phyloP scores from a whole-genome alignment of 1,140 invertebrate species.

The Myzus persicae region DNA sequence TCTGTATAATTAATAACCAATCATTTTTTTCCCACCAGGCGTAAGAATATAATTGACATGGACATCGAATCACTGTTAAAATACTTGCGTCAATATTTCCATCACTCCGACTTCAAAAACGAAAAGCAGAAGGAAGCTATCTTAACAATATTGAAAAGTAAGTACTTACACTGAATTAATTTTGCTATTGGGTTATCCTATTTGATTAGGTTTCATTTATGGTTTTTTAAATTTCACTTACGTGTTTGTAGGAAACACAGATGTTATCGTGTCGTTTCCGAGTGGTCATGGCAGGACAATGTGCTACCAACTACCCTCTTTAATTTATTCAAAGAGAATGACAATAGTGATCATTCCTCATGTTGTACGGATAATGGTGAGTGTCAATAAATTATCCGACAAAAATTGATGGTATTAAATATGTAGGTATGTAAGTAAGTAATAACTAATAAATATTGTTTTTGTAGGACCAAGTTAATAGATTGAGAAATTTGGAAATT shows the following conservation, averaged over 20 bases:
- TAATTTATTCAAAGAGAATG: conserved; percentile 68
- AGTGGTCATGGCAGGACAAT: conserved; percentile 79
- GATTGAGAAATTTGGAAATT: conserved; percentile 73
- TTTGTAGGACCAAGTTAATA: conserved; percentile 67
- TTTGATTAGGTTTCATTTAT: background rate
- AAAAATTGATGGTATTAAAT: background rate
- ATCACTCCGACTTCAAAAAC: conserved; percentile 66
- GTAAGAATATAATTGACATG: background rate
- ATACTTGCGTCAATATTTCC: conserved; percentile 1
- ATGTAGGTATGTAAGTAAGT: background rate
- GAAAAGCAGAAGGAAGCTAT: conserved; percentile 68
- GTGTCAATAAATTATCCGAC: background rate
- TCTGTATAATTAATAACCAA: background rate
- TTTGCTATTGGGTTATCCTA: background rate
- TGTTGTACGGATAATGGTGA: conserved; percentile 73
- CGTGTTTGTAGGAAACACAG: conserved; percentile 67
- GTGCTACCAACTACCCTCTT: conserved; percentile 76
- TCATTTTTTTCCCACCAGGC: background rate
- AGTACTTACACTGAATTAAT: conserved; percentile 31
- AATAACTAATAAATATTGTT: background rate
- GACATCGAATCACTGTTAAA: background rate
- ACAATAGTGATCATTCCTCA: conserved; percentile 76
- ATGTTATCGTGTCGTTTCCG: conserved; percentile 78
- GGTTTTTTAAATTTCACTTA: background rate
- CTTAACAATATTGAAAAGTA: conserved; percentile 67